phyloP scores from a whole-genome alignment of 2,797 vertebrate species.

The Petrocephalus sullivani region DNA sequence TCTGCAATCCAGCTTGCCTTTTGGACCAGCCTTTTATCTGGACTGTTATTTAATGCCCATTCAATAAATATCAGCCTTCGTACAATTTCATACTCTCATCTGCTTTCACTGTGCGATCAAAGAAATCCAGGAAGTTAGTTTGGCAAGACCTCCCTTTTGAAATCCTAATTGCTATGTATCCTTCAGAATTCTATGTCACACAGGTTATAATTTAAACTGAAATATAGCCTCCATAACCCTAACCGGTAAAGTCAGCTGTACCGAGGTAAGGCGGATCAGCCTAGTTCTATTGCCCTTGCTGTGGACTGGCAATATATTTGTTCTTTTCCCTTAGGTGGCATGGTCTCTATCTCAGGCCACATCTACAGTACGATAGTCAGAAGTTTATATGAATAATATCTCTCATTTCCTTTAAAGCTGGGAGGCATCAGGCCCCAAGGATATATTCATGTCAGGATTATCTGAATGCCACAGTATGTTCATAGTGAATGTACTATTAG shows the following conservation, averaged over 20 bases:
- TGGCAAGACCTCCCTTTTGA: not conserved
- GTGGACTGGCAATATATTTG: not conserved
- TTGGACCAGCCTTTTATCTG: not conserved
- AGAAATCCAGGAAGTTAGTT: slow-evolving; percentile 7
- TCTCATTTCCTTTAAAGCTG: not conserved
- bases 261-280: not conserved
- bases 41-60: not conserved
- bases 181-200: not conserved
- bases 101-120: slow-evolving; percentile 9
- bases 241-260: not conserved
- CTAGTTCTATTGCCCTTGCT: not conserved
- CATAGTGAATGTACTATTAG: not conserved
- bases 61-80: not conserved
- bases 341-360: not conserved
- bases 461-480: not conserved
- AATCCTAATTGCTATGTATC: not conserved
- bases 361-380: not conserved
- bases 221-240: not conserved
- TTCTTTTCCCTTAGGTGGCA: not conserved
- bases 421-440: not conserved
- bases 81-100: not conserved
- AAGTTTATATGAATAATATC: not conserved
- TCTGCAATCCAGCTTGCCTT: not conserved
- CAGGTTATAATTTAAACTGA: not conserved
- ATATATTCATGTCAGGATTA: not conserved